Evolutionary conservation across 2,888 invertebrate genomes (phyloP).

Genomic region (Leucophenga montana): DNA sequence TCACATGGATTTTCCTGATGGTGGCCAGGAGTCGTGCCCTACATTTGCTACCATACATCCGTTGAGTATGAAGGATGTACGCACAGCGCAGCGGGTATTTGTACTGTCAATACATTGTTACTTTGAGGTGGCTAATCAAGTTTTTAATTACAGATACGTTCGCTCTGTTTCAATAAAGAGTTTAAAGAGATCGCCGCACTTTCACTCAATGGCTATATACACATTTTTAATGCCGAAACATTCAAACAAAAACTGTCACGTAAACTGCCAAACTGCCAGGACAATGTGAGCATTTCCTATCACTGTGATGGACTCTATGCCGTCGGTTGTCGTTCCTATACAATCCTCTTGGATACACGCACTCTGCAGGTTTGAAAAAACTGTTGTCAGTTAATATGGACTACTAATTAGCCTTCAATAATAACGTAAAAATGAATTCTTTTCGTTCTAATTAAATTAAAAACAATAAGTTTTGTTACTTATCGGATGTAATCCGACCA

Average conservation of each 20-base stretch:
- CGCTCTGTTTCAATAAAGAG: conserved; percentile 88
- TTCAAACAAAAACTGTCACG: conserved; percentile 90
- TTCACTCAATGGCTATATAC: conserved; percentile 93
- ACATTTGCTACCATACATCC: conserved; percentile 78
- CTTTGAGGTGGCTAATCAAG: not conserved
- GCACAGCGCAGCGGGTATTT: conserved; percentile 79
- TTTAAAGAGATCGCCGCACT: conserved; percentile 92
- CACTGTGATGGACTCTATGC: conserved; percentile 92
- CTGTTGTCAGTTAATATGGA: not conserved
- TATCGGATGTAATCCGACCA: too few relatives aligned
- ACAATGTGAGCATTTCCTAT: conserved; percentile 93
- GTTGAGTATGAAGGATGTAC: conserved; percentile 83
- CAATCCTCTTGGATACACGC: conserved; percentile 89
- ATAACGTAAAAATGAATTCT: too few relatives aligned
- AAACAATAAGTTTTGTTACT: too few relatives aligned
- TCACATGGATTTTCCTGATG: conserved; percentile 70
- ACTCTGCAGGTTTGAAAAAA: conserved; percentile 79
- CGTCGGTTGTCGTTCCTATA: conserved; percentile 94
- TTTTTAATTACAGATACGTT: conserved; percentile 77
- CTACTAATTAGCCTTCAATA: too few relatives aligned
- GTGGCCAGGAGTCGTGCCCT: conserved; percentile 72
- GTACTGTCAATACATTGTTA: not conserved
- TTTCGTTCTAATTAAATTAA: too few relatives aligned
- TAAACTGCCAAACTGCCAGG: conserved; percentile 90
- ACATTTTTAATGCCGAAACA: conserved; percentile 92